phyloP scores from a whole-genome alignment of 23 tunicate genomes.

The Ascidia mentula region DNA sequence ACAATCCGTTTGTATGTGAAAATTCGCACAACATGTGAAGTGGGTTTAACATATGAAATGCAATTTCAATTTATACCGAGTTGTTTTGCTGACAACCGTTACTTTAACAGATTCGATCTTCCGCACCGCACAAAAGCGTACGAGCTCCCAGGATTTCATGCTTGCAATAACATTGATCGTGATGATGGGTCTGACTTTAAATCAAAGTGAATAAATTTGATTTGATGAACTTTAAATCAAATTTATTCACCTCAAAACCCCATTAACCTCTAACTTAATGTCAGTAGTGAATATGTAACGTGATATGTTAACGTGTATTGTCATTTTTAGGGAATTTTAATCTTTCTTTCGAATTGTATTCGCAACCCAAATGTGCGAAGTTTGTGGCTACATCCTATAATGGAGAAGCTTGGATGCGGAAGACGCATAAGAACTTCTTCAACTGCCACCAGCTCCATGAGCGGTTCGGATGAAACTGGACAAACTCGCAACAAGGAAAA shows the following conservation, averaged over 20 bases:
- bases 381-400: background rate
- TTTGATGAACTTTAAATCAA: too few species aligned
- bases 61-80: too few species aligned
- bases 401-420: background rate
- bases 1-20: too few species aligned
- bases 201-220: too few species aligned
- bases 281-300: too few species aligned
- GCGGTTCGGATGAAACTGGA: background rate
- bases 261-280: too few species aligned
- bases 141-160: slow-evolving; percentile 21
- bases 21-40: too few species aligned
- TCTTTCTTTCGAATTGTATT: background rate
- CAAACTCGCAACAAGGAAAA: background rate
- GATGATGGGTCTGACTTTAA: slow-evolving; percentile 63
- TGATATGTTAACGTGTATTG: too few species aligned
- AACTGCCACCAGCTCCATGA: background rate
- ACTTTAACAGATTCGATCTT: background rate
- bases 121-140: background rate
- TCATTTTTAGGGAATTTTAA: background rate
- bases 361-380: background rate
- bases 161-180: slow-evolving; percentile 43
- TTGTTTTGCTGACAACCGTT: too few species aligned
- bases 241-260: slow-evolving; percentile 41
- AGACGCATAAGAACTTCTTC: background rate
- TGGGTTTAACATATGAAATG: too few species aligned